Percentiles rank a stretch among this genome's conserved stretches.
phyloP scores from a whole-genome alignment of 2,888 invertebrate genomes.

The Calliphora vomitoria region DNA sequence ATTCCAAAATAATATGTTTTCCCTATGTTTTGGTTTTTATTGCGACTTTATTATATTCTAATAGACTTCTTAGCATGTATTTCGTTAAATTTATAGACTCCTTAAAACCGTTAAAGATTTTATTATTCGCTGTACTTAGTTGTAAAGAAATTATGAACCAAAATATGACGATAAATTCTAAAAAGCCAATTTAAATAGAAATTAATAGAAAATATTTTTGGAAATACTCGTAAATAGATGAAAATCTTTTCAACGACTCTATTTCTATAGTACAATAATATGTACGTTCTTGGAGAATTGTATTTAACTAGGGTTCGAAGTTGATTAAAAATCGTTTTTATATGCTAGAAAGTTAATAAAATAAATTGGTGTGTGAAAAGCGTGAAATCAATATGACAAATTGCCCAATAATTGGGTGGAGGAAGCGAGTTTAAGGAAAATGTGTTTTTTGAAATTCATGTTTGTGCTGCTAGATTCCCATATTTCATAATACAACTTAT shows the following conservation, averaged over 20 bases:
- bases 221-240: conserved; percentile 18
- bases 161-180: not conserved
- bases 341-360: conserved; percentile 52
- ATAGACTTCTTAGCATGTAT: conserved; percentile 28
- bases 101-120: conserved; percentile 29
- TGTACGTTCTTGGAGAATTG: not conserved
- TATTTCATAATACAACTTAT: too few species aligned
- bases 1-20: conserved; percentile 58
- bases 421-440: too few species aligned
- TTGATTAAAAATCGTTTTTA: conserved; percentile 45
- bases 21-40: conserved; percentile 31
- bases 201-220: conserved; percentile 17
- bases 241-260: conserved; percentile 29
- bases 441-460: not conserved
- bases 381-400: conserved; percentile 65
- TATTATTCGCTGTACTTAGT: conserved; percentile 2
- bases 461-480: too few species aligned
- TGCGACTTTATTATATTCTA: conserved; percentile 2
- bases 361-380: conserved; percentile 50
- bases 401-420: conserved; percentile 11
- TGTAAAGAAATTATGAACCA: conserved; percentile 20
- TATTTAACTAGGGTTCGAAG: not conserved
- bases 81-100: conserved; percentile 54
- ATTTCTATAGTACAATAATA: not conserved
- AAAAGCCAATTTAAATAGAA: conserved; percentile 33